Base-by-base conservation (phyloP, 2,797 vertebrate species). In the Lophius americanus region DNA sequence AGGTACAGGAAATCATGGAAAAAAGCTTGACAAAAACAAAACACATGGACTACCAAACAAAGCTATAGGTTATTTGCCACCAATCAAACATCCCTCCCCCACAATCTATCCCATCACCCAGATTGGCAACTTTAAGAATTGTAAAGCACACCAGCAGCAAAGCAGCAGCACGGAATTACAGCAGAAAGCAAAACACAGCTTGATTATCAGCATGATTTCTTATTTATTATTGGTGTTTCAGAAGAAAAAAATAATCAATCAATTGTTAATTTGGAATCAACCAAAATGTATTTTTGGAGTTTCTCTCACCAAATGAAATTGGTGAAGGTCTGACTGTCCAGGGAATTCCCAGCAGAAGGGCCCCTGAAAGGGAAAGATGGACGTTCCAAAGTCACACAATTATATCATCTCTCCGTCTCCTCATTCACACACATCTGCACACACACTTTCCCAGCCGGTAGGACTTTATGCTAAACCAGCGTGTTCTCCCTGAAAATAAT, bases 261-360 rank as follows among this genome's bases (percentile, higher is more conserved):
- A 84, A 84, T 84, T 89, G 90, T 92, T 86, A 76, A 75, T 89
- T 73, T 87, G 75, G 78, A 88, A 91, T 89, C 85, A 92, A 81
- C 76, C 86, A 89, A 90, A 82, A 51, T 89, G 76, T 89, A 91
- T 89, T 90, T 89, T 88, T 86, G 87, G 90, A 92, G 92, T 92
- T 91, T 92, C 91, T 92, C 93, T 94, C 94, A 94, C 94, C 94
- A 94, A 94, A 91, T 94, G 93, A 91, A 94, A 93, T 93, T 94
- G 93, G 91, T 93, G 92, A 92, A 94, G 92, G 91, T 94, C 93
- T 89, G 91, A 91, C 91, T 93, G 93, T 94, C 93, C 92, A 64
- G 92, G 91, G 89, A 94, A 91, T 91, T 94, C 94, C 92, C 91
- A 94, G 92, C 94, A 93, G 93, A 94, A 91, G 87, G 94, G 92